These are phyloP conservation scores for Tetranychus piercei DNA, from an alignment of 2,888 invertebrate species.

Conservation along the genomic window DNA sequence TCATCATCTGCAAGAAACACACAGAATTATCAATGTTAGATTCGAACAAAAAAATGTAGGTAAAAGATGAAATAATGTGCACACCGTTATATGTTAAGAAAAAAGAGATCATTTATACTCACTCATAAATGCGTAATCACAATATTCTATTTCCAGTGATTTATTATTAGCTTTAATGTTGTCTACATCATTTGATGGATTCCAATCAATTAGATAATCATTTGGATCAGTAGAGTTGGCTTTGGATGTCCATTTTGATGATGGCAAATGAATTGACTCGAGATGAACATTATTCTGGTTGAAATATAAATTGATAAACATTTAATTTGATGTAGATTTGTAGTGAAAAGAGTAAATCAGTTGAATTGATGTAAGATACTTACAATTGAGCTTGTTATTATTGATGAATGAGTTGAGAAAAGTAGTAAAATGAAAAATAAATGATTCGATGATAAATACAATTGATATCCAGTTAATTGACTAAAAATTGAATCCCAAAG, in stretches of 20 bases:
- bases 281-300: too few species aligned
- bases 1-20: constrained; percentile 11
- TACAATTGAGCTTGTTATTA: not conserved
- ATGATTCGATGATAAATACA: not conserved
- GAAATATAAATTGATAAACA: too few species aligned
- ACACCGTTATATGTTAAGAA: too few species aligned
- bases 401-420: not conserved
- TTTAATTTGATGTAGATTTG: too few species aligned
- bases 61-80: too few species aligned
- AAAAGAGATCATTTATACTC: not conserved
- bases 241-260: not conserved
- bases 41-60: too few species aligned
- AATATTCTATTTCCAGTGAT: constrained; percentile 14
- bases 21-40: not conserved
- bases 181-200: not conserved
- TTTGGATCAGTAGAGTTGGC: not conserved
- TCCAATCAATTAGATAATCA: not conserved
- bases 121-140: constrained; percentile 20
- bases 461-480: not conserved
- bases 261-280: not conserved
- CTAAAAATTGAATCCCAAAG: not conserved
- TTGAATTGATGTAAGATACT: not conserved
- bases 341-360: too few species aligned
- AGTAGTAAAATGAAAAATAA: not conserved
- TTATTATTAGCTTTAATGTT: not conserved